Conservation (phyloP, 2,888 invertebrate species). For the Standfussiana lucernea region DNA sequence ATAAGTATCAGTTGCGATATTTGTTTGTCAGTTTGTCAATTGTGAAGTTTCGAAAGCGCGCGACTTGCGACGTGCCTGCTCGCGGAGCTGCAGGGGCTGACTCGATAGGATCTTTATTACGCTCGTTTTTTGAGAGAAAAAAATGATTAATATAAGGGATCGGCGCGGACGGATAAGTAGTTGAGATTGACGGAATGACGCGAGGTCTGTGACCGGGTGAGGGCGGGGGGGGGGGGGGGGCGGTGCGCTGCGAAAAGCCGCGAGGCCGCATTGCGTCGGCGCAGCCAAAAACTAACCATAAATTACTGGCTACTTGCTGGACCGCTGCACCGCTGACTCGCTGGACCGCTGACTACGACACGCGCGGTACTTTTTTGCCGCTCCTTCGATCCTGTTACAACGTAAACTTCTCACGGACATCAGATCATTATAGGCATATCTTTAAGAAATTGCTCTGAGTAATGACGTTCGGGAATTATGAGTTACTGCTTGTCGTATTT, state of each 20-base stretch:
- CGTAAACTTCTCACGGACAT: constrained; percentile 89
- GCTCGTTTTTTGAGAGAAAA: constrained; percentile 82
- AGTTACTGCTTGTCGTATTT: constrained; percentile 78
- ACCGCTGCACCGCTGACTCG: constrained; percentile 69
- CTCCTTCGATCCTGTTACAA: constrained; percentile 86
- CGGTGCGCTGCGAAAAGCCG: constrained; percentile 84
- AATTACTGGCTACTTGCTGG: constrained; percentile 90
- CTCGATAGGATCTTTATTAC: constrained; percentile 87
- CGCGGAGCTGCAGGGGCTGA: constrained; percentile 76
- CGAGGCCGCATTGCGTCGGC: constrained; percentile 88
- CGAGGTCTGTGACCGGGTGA: constrained; percentile 89
- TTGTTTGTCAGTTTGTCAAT: constrained; percentile 87
- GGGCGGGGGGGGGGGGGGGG: constrained; percentile 68
- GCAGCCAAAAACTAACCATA: constrained; percentile 91
- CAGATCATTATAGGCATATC: constrained; percentile 84
- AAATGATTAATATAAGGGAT: constrained; percentile 89
- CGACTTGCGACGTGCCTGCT: constrained; percentile 65
- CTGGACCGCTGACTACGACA: constrained; percentile 82
- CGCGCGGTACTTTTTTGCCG: constrained; percentile 85
- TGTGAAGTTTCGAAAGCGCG: constrained; percentile 84
- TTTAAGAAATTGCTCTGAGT: constrained; percentile 84
- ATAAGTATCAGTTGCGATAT: constrained; percentile 88
- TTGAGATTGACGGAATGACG: constrained; percentile 88
- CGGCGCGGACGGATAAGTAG: constrained; percentile 89
- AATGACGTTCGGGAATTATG: constrained; percentile 84